Evolutionary conservation across 2,113 vertebrate genomes (phyloP), one percentile per base, ranked within the genome.

Genomic region (Chamaea fasciata): DNA sequence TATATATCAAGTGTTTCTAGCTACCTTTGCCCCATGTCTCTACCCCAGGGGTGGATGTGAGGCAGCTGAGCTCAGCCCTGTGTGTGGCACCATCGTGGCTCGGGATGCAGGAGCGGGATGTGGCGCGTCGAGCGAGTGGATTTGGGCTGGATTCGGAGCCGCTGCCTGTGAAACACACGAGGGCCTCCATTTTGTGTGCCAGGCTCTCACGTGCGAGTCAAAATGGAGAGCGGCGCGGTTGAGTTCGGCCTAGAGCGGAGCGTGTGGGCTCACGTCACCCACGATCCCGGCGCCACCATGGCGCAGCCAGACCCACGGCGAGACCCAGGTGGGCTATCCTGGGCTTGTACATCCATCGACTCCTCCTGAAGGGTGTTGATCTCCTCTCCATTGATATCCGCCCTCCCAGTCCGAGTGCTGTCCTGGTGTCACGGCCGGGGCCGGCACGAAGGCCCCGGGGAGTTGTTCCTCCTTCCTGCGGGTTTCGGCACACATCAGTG

Each of bases 141-240:
- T 77, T 63, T 16, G 37, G 60, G 37, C 59, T 53, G 49, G 59
- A 35, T 73, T 77, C 0, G 4, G 44, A n/a, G 83, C 80, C 4
- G 6, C 68, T 23, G 67, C 4, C 83, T 37, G 13, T 44, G 3
- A 20, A 65, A 22, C 9, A 13, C 52, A 20, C 1, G 2, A 53
- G 79, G 76, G 68, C 89, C 95, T 97, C 96, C 95, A 97, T 97
- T 97, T 97, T 97, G 94, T 96, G 91, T 90, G 90, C 75, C 92
- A 69, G 90, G 10, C 79, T 65, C 75, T 85, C 44, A 19, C 11
- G 11, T 41, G 88, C 6, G 15, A 82, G 53, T 20, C 83, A 47
- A 96, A 96, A 96, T 96, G 96, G 96, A 96, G 96, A 93, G 71
- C 42, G 12, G 75, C 33, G 46, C 63, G 0, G 24, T 71, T 42